Conservation (phyloP, 2,888 invertebrate genomes). For the Drosophila antonietae region DNA sequence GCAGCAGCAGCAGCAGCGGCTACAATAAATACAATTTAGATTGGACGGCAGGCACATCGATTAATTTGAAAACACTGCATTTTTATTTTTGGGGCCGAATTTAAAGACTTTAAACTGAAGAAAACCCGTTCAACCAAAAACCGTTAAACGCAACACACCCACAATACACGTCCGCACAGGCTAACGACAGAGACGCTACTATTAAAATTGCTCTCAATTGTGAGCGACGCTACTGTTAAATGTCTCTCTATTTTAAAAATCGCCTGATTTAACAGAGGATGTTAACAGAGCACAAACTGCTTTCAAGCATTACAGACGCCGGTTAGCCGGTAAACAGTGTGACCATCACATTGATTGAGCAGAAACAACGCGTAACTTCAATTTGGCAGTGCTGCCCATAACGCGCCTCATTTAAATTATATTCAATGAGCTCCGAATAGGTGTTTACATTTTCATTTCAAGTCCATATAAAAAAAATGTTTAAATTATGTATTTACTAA, state of each 20-base stretch:
- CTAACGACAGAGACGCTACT: slow-evolving; percentile 49
- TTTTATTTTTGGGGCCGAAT: slow-evolving; percentile 43
- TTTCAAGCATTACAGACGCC: slow-evolving; percentile 25
- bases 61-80: slow-evolving; percentile 62
- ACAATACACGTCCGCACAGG: slow-evolving; percentile 43
- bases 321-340: slow-evolving; percentile 46
- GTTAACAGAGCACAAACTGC: slow-evolving; percentile 13
- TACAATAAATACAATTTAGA: slow-evolving; percentile 26
- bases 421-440: no score
- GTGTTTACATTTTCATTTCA: no score
- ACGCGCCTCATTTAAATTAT: background rate
- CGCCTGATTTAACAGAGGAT: background rate
- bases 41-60: slow-evolving; percentile 62
- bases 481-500: background rate
- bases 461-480: background rate
- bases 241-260: background rate
- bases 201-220: slow-evolving; percentile 16
- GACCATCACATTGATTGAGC: slow-evolving; percentile 5
- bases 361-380: slow-evolving; percentile 5
- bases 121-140: slow-evolving; percentile 55
- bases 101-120: slow-evolving; percentile 42
- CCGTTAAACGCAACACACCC: slow-evolving; percentile 27
- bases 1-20: slow-evolving; percentile 18
- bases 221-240: slow-evolving; percentile 1
- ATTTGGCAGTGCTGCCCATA: slow-evolving; percentile 26